These are phyloP conservation scores for Oreonectes daqikongensis DNA, from an alignment of 2,797 vertebrate species.

Conservation along the genomic window DNA sequence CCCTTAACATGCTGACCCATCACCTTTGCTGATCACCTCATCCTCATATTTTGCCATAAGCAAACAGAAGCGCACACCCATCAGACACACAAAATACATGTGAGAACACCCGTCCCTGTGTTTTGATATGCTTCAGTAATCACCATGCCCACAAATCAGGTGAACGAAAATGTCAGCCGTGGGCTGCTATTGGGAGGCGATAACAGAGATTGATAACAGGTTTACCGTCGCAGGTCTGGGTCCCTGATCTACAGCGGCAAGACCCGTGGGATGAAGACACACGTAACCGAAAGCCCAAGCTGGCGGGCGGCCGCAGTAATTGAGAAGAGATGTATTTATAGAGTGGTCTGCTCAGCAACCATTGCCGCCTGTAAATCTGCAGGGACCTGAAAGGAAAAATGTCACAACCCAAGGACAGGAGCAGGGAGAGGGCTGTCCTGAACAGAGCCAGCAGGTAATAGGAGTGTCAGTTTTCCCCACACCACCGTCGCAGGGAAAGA, in stretches of 20 bases:
- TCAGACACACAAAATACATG: slow-evolving; percentile 17
- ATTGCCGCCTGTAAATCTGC: slow-evolving; percentile 77
- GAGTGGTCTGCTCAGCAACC: slow-evolving; percentile 76
- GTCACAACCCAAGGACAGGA: slow-evolving; percentile 77
- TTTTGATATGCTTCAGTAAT: slow-evolving; percentile 44
- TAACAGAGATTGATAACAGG: slow-evolving; percentile 76
- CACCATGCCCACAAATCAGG: slow-evolving; percentile 51
- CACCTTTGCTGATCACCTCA: slow-evolving; percentile 1
- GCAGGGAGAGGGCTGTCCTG: slow-evolving; percentile 64
- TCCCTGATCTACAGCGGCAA: slow-evolving; percentile 51
- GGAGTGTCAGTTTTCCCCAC: slow-evolving; percentile 65
- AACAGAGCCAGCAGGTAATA: slow-evolving; percentile 57
- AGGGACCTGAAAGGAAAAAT: slow-evolving; percentile 70
- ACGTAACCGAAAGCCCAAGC: slow-evolving; percentile 55
- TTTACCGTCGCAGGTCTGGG: slow-evolving; percentile 69
- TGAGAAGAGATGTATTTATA: slow-evolving; percentile 79
- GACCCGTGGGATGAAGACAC: slow-evolving; percentile 74
- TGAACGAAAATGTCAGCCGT: slow-evolving; percentile 40
- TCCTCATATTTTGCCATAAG: slow-evolving; percentile 29
- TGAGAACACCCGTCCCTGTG: neutral
- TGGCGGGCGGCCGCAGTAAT: slow-evolving; percentile 70
- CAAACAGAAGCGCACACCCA: neutral
- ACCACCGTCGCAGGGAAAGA: slow-evolving; percentile 61
- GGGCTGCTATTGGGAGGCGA: slow-evolving; percentile 64
- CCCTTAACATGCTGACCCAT: slow-evolving; percentile 18